A percentile compares a stretch with the other conserved stretches of the same genome.
Evolutionary conservation across 2,113 vertebrate genomes (phyloP).

Genomic region (Mormyrus iriodes): DNA sequence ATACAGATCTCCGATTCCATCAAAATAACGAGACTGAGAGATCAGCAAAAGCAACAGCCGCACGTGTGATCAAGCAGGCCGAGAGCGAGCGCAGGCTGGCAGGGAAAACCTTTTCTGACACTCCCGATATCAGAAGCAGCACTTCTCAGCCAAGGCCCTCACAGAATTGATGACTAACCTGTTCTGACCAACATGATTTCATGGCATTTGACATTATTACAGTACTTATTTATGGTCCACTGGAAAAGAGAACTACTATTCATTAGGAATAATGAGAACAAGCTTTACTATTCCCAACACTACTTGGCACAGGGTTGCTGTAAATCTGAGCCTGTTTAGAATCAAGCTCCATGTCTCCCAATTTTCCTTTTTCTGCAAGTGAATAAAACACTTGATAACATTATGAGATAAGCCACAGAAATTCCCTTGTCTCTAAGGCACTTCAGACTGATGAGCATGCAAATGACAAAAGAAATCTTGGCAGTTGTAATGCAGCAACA

Average conservation of each 20-base stretch:
- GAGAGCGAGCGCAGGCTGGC: not conserved
- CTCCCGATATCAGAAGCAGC: not conserved
- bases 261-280: constrained; percentile 10
- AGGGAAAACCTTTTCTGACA: not conserved
- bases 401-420: not conserved
- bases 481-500: not conserved
- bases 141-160: not conserved
- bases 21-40: constrained; percentile 33
- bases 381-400: not conserved
- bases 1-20: constrained; percentile 45
- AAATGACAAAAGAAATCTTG: not conserved
- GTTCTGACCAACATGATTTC: not conserved
- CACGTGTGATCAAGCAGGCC: not conserved
- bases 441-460: not conserved
- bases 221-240: constrained; percentile 12
- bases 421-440: not conserved
- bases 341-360: not conserved
- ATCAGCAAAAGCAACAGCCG: not conserved
- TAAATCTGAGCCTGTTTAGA: not conserved
- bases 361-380: not conserved
- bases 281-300: not conserved
- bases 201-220: constrained; percentile 18
- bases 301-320: not conserved
- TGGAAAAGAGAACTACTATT: constrained; percentile 13
- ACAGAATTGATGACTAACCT: not conserved